phyloP scores from a whole-genome alignment of 2,113 vertebrate species.

The Chionis minor region DNA sequence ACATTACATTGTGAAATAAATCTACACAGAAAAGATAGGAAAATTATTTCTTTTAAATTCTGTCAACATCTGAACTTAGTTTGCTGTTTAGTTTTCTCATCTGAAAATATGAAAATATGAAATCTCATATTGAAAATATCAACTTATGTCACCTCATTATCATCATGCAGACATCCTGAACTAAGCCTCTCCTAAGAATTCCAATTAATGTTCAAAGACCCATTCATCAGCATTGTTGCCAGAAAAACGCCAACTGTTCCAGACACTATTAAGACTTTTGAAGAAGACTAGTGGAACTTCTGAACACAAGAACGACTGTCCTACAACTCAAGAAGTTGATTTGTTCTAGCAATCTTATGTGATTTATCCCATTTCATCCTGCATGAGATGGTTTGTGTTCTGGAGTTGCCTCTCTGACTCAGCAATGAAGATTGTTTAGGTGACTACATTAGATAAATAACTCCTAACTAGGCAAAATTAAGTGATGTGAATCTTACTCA shows the following conservation, averaged over 20 bases:
- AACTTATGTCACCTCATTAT: neutral
- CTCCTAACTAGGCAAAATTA: neutral
- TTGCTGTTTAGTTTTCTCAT: neutral
- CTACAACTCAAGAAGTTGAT: neutral
- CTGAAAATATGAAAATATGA: neutral
- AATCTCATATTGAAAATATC: neutral
- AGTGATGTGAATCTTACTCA: neutral
- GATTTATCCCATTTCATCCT: neutral
- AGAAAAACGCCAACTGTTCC: neutral
- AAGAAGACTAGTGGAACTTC: neutral
- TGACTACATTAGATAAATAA: neutral
- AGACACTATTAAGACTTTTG: neutral
- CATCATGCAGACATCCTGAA: neutral
- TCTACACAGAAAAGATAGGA: neutral
- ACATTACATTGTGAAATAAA: neutral
- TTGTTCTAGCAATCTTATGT: neutral
- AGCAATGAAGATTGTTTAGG: neutral
- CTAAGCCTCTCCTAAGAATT: neutral
- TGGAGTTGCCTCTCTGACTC: neutral
- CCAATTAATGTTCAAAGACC: neutral
- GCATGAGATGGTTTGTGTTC: neutral
- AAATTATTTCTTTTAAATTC: neutral
- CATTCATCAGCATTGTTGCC: neutral
- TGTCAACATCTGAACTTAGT: neutral
- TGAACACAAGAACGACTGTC: neutral